A percentile compares a stretch with the other conserved stretches of the same genome.
Evolutionary conservation across 2,888 invertebrate species (phyloP).

Genomic region (Orthosia cruda): DNA sequence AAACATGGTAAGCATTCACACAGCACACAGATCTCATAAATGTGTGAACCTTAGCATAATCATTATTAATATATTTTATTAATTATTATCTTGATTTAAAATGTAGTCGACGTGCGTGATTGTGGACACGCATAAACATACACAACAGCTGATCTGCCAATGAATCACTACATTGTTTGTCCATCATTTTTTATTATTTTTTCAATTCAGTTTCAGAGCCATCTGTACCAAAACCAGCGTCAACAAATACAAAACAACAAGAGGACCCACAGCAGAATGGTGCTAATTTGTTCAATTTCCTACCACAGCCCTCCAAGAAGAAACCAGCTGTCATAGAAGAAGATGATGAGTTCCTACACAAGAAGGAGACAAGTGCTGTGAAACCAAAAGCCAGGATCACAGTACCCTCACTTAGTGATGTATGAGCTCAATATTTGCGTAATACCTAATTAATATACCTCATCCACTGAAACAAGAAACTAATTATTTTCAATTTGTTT

Average conservation of each 20-base stretch:
- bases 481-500: constrained; percentile 2
- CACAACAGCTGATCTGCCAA: background rate
- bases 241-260: constrained; percentile 14
- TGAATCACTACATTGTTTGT: background rate
- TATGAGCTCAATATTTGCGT: constrained; percentile 75
- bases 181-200: background rate
- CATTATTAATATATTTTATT: background rate
- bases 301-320: constrained; percentile 90
- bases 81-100: background rate
- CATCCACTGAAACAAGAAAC: no score
- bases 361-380: constrained; percentile 87
- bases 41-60: background rate
- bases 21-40: background rate
- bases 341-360: constrained; percentile 93
- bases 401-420: constrained; percentile 93
- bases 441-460: background rate
- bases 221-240: constrained; percentile 32
- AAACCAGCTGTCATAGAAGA: constrained; percentile 87
- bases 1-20: constrained; percentile 33
- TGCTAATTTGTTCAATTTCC: constrained; percentile 80
- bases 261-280: constrained; percentile 49
- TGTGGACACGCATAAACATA: no score
- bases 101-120: no score
- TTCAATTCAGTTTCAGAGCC: constrained; percentile 36
- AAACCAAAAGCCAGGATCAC: constrained; percentile 93